Percentiles rank a stretch among this genome's conserved stretches.
Evolutionary conservation across 1,140 invertebrate genomes (phyloP).

Genomic region (Chironomus striatipennis): DNA sequence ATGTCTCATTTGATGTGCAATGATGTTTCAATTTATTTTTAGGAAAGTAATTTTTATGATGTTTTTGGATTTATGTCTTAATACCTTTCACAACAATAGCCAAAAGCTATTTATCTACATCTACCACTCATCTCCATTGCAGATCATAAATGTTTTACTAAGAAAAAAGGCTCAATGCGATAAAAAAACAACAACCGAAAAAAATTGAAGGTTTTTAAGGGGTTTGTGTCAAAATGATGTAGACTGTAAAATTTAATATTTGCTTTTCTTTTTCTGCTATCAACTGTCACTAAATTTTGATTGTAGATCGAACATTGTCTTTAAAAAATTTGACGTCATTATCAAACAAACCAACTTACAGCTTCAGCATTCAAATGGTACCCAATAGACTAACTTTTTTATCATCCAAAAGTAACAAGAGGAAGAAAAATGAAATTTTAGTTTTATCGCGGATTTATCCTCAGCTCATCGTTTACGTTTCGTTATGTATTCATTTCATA

Average conservation of each 20-base stretch:
- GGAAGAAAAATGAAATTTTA: background rate
- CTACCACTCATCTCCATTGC: background rate
- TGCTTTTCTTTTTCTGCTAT: too few species aligned
- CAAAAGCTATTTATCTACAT: background rate
- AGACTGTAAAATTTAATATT: too few species aligned
- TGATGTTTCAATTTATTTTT: background rate
- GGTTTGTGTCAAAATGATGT: too few species aligned
- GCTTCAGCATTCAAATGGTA: background rate
- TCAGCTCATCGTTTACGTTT: background rate
- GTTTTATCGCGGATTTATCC: conserved; percentile 12
- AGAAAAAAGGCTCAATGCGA: background rate
- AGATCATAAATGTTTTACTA: background rate
- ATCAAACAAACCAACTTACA: too few species aligned
- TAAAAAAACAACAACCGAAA: background rate
- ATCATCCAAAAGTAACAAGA: background rate
- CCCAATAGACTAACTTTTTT: conserved; percentile 1
- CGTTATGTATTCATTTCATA: background rate
- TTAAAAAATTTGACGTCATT: too few species aligned
- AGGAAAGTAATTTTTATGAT: background rate
- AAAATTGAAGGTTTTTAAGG: too few species aligned
- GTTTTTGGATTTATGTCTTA: background rate
- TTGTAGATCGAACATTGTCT: too few species aligned
- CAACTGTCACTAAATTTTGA: too few species aligned
- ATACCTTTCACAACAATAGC: background rate
- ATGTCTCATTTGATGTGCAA: background rate